phyloP scores from a whole-genome alignment of 2,888 invertebrate species.

The Lapara coniferarum region DNA sequence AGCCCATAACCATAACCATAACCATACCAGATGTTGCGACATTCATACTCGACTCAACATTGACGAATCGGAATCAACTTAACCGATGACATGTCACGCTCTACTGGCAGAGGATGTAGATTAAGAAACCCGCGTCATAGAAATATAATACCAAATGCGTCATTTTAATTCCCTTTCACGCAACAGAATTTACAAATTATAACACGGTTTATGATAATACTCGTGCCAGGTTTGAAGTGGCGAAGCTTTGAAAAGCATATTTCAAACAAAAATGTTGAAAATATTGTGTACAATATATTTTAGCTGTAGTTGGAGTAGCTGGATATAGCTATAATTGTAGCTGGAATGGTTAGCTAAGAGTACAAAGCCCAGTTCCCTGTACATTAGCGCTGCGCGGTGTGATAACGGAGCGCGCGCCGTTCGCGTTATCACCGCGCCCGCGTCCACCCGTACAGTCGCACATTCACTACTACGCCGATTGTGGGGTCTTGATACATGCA shows the following conservation, averaged over 20 bases:
- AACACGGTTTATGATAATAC: background rate
- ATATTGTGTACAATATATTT: background rate
- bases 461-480: constrained; percentile 67
- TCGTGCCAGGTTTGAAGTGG: no score
- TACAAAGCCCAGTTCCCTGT: constrained; percentile 29
- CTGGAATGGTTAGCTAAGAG: constrained; percentile 3
- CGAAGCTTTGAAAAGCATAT: no score
- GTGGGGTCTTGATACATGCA: constrained; percentile 53
- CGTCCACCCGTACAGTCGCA: constrained; percentile 71
- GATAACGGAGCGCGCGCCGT: constrained; percentile 65
- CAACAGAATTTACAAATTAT: background rate
- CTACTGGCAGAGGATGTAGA: constrained; percentile 20
- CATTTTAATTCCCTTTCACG: constrained; percentile 19
- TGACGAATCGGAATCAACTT: constrained; percentile 21
- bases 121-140: constrained; percentile 17
- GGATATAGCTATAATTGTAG: background rate
- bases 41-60: background rate
- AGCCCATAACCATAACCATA: no score
- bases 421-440: constrained; percentile 76
- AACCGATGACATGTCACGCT: constrained; percentile 15
- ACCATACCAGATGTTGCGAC: no score
- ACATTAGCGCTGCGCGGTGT: constrained; percentile 38
- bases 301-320: background rate
- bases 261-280: no score
- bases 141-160: constrained; percentile 11